Base-by-base conservation (phyloP, 2,113 vertebrate genomes). In the Bos indicus region DNA sequence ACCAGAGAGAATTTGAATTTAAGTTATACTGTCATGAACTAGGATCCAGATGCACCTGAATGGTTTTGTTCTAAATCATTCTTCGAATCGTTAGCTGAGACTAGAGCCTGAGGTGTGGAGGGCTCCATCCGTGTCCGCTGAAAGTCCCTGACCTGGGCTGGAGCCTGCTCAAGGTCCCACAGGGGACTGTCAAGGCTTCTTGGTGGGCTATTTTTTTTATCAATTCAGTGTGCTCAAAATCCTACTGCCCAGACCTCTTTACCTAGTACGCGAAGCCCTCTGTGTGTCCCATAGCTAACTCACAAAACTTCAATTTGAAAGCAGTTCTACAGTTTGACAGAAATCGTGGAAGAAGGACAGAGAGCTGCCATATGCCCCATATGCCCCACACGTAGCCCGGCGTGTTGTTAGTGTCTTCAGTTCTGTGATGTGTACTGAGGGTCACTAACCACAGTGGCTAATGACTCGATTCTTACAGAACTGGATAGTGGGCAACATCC, bases 21-120 rank as follows among this genome's bases (percentile, higher is more conserved):
- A 21, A 40, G 51, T 54, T 19, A 19, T 1, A 2, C 2, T 2
- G 2, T 36, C 59, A 26, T 2, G 40, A 30, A 36, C 2, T 2
- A 51, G 80, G 36, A 3, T 33, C 2, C 6, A 1, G 1, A 2
- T 23, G 33, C 2, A 26, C 30, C 56, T 3, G 4, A 7, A 3
- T 6, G 67, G 7, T 12, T 74, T 95, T 67, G n/a, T 48, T 25
- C 54, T 36, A 33, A 3, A n/a, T 81, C 64, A 7, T 23, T 21
- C 82, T 93, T 6, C 26, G 1, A 0, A 17, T 54, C 0, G 0
- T 62, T 2, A 2, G 28, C n/a, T 0, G 2, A 19, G 52, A 8
- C 1, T 5, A 5, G 40, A 52, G 3, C 12, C 11, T 0, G 12
- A 25, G 4, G 25, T 7, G 12, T 16, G 10, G 5, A 28, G 36